Conservation (phyloP, 2,888 invertebrate species). For the Caenorhabditis macrosperma region DNA sequence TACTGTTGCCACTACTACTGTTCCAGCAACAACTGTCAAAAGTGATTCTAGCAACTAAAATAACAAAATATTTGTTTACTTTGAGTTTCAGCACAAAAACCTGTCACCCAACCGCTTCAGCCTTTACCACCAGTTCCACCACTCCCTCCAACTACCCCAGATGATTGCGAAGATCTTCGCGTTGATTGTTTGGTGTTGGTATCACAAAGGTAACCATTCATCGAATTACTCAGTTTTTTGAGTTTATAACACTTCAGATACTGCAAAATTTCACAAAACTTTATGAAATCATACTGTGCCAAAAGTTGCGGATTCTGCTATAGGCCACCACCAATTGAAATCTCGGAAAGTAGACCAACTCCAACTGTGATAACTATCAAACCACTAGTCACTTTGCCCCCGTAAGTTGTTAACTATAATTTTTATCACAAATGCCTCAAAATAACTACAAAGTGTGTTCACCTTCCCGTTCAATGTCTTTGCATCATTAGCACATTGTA, state of each 20-base stretch:
- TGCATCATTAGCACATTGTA: constrained; percentile 38
- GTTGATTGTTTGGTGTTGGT: constrained; percentile 75
- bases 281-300: constrained; percentile 76
- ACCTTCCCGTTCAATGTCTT: constrained; percentile 16
- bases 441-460: neutral
- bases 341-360: constrained; percentile 62
- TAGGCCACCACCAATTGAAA: constrained; percentile 74
- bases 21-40: constrained; percentile 18
- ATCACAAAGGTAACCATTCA: constrained; percentile 56
- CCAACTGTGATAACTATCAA: constrained; percentile 70
- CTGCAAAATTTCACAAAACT: constrained; percentile 69
- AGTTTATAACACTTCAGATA: constrained; percentile 54
- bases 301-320: constrained; percentile 79
- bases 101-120: constrained; percentile 33
- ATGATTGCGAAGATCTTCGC: constrained; percentile 77
- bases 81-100: constrained; percentile 55
- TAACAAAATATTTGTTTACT: constrained; percentile 17
- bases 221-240: neutral
- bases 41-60: no score
- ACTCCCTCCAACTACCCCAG: constrained; percentile 55
- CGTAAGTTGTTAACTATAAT: constrained; percentile 42
- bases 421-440: neutral
- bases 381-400: constrained; percentile 71
- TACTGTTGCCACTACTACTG: neutral
- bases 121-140: constrained; percentile 55